Conservation (phyloP, 2,888 invertebrate species). For the Drosophila paranaensis region DNA sequence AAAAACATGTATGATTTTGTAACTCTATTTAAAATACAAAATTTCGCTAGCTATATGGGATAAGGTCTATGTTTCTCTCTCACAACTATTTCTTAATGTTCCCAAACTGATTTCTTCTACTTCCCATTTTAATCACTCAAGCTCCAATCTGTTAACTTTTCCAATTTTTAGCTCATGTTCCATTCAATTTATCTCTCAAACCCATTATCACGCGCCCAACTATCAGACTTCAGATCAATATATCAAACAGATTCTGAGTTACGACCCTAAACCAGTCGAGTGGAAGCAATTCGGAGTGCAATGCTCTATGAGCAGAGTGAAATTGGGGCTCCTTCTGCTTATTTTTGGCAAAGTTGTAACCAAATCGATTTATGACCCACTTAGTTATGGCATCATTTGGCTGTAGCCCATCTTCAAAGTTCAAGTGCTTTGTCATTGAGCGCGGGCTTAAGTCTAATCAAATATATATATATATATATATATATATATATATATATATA, state of each 20-base stretch:
- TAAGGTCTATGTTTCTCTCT: no score
- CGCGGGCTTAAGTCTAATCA: constrained; percentile 14
- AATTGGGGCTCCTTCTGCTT: background rate
- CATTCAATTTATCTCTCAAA: background rate
- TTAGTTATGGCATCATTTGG: constrained; percentile 12
- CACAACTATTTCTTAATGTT: no score
- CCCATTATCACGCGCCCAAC: background rate
- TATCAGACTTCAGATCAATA: background rate
- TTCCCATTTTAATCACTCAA: background rate
- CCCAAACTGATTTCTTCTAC: no score
- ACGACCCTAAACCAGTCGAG: background rate
- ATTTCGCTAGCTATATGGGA: no score
- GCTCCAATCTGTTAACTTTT: background rate
- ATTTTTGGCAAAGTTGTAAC: background rate
- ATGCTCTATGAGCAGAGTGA: background rate
- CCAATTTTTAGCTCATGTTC: background rate
- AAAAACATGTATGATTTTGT: no score
- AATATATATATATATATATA: constrained; percentile 10
- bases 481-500: background rate
- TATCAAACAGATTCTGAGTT: background rate
- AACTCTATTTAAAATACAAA: no score
- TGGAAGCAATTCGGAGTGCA: background rate
- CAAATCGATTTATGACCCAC: constrained; percentile 1
- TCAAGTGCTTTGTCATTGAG: constrained; percentile 14
- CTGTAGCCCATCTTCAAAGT: background rate